These are phyloP conservation scores for Tribolium freemani DNA, from an alignment of 2,888 invertebrate genomes.

Conservation along the genomic window DNA sequence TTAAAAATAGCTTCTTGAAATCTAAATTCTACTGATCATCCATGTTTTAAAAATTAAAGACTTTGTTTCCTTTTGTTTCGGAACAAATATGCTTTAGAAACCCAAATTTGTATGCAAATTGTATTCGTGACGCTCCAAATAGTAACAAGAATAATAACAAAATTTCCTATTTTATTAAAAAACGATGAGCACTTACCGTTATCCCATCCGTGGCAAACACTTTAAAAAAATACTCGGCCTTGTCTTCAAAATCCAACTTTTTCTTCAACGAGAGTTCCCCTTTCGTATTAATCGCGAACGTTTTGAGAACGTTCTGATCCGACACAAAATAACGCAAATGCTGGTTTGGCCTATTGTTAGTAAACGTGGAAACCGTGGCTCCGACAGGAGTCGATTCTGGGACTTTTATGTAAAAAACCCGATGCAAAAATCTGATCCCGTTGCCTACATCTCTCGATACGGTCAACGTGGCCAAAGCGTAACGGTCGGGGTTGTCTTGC, in stretches of 20 bases:
- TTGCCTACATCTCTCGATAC: constrained; percentile 69
- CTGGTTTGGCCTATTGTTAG: constrained; percentile 77
- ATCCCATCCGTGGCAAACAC: constrained; percentile 86
- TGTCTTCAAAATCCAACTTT: constrained; percentile 84
- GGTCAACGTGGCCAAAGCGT: constrained; percentile 87
- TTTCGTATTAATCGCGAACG: constrained; percentile 82
- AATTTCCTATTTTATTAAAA: not conserved
- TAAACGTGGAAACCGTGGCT: constrained; percentile 78
- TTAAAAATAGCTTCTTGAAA: no score
- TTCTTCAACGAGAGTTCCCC: constrained; percentile 85
- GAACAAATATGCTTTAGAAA: not conserved
- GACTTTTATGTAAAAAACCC: constrained; percentile 78
- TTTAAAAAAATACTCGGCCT: constrained; percentile 80
- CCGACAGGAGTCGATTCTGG: constrained; percentile 84
- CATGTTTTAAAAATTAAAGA: no score
- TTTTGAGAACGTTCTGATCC: constrained; percentile 80
- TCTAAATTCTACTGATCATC: no score
- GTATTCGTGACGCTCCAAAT: not conserved
- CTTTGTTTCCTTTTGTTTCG: not conserved
- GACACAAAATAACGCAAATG: constrained; percentile 82
- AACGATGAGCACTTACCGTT: constrained; percentile 70
- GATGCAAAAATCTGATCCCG: constrained; percentile 77
- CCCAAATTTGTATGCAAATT: not conserved
- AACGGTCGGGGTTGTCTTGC: constrained; percentile 86
- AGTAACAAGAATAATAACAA: not conserved